A percentile compares a stretch with the other conserved stretches of the same genome.
Evolutionary conservation across 2,888 invertebrate genomes (phyloP).

Genomic region (Drosophila neoperkinsi): DNA sequence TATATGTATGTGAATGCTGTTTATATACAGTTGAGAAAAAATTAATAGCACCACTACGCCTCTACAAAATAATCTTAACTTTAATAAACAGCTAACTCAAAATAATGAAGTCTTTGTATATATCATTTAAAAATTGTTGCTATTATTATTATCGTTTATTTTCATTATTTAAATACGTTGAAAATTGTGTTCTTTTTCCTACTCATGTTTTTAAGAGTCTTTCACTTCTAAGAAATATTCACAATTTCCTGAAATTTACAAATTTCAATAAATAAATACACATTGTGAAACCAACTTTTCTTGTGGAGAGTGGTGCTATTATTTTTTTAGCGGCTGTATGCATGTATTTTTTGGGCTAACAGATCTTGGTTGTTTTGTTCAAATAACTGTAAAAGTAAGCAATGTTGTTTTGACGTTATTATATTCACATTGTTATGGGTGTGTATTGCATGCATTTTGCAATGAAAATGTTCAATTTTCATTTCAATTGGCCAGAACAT

Average conservation of each 20-base stretch:
- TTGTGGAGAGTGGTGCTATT: background rate
- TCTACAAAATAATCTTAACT: too few relatives aligned
- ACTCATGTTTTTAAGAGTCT: too few relatives aligned
- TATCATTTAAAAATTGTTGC: too few relatives aligned
- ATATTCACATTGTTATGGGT: slow-evolving; percentile 12
- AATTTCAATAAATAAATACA: background rate
- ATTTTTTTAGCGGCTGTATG: background rate
- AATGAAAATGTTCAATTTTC: slow-evolving; percentile 47
- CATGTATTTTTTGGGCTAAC: background rate
- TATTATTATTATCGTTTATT: too few relatives aligned
- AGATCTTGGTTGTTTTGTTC: slow-evolving; percentile 1
- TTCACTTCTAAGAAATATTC: too few relatives aligned
- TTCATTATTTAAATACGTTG: too few relatives aligned
- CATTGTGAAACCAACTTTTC: background rate
- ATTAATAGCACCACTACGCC: background rate
- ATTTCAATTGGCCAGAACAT: slow-evolving; percentile 15
- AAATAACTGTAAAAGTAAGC: slow-evolving; percentile 17
- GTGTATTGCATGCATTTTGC: slow-evolving; percentile 39
- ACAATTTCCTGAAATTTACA: background rate
- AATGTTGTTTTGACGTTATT: slow-evolving; percentile 5
- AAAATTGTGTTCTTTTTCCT: too few relatives aligned
- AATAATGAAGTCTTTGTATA: too few relatives aligned
- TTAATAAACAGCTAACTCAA: too few relatives aligned
- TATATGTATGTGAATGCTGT: background rate
- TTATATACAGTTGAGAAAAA: background rate